Base-by-base conservation (phyloP, 1,140 invertebrate genomes). In the Brachionus koreanus region DNA sequence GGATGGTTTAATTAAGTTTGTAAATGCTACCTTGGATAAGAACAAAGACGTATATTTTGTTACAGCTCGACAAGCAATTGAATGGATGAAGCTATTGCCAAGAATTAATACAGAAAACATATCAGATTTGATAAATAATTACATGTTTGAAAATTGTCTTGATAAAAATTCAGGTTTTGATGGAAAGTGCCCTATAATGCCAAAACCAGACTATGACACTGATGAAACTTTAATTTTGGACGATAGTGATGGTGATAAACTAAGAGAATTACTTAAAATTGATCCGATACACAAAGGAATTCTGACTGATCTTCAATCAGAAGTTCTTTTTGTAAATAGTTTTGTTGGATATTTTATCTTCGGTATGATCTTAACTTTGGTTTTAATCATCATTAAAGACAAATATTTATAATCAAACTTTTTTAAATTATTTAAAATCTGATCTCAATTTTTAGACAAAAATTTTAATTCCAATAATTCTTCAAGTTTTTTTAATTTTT, bases 51-150 rank as follows among this genome's bases (percentile, higher is more conserved):
- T 79, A 37, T 79, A 79, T 35, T 79, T 79, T 43, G 76, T 79
- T 1, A 79, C 76, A 29, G 76, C 76, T 29, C 46, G 49, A n/a
- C 76, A 79, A 65, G 76, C 76, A 7, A 79, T 79, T 61, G 76
- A 79, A 79, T 79, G 76, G 76, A 79, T 79, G 76, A 79, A 79
- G 37, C 13, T 79, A n/a, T 79, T 57, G 37, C 49, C 49, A 0
- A 37, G 76, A 33, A 79, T 79, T 37, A 6, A 19, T 7, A 43
- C 61, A 10, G 76, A 79, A 33, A 61, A 79, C 25, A 61, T 79
- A 33, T 61, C 76, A 23, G 49, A 79, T 39, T 16, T 79, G 29
- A 10, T 79, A 12, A 65, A 79, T 43, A 37, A 79, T 35, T 25
- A 79, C 3, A 7, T 79, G 5, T 79, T 79, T 79, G 76, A 65